Conservation (phyloP, 2,797 vertebrate species). For the Alauda arvensis region DNA sequence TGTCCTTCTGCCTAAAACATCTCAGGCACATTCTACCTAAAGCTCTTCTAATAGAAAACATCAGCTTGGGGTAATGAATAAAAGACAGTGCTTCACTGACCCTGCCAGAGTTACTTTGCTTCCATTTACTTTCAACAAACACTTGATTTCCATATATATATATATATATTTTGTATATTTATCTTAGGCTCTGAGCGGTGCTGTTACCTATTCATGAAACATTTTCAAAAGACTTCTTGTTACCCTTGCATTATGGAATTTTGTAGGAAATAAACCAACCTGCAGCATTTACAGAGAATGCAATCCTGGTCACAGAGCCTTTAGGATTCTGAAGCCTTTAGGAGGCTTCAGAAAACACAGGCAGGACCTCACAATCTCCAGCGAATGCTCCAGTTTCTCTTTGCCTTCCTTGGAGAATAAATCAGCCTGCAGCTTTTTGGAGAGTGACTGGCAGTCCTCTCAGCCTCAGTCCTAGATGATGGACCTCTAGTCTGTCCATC, state of each 20-base stretch:
- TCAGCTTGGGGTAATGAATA: background rate
- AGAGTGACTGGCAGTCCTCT: background rate
- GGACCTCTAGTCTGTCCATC: background rate
- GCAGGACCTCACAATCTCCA: background rate
- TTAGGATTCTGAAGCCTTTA: too few species aligned
- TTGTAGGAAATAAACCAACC: background rate
- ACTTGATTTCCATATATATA: background rate
- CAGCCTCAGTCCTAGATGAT: background rate
- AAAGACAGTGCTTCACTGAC: background rate
- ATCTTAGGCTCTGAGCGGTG: background rate
- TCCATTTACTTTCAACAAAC: background rate
- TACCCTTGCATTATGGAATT: background rate
- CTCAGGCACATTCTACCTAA: background rate
- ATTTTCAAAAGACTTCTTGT: background rate
- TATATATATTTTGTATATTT: background rate
- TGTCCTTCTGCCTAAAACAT: background rate
- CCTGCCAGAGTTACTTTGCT: background rate
- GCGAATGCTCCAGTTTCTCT: background rate
- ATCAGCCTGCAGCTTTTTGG: background rate
- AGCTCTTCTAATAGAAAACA: constrained; percentile 1
- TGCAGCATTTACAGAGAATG: background rate
- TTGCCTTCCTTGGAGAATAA: background rate
- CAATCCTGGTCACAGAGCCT: background rate
- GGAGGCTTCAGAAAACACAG: background rate
- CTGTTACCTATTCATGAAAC: background rate